phyloP scores from a whole-genome alignment of 2,797 vertebrate species.

The Tenualosa ilisha region DNA sequence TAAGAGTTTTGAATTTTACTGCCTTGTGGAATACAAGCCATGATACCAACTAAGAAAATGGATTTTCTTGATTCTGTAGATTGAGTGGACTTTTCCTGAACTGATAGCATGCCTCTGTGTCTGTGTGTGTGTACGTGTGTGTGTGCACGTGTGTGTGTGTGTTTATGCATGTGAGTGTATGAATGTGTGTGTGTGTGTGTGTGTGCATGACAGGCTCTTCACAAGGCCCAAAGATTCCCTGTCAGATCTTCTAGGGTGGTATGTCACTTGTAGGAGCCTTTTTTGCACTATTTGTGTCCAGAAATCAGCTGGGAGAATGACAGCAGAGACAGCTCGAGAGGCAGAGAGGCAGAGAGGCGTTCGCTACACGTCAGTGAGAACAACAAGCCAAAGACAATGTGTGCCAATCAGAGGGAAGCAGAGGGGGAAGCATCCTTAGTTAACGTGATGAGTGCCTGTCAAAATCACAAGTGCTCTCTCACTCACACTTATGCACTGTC shows the following conservation, averaged over 20 bases:
- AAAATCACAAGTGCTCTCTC: background rate
- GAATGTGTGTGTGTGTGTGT: background rate
- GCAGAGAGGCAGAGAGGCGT: background rate
- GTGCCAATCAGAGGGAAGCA: background rate
- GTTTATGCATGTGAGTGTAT: background rate
- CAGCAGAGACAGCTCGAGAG: background rate
- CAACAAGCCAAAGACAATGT: background rate
- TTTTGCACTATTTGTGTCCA: background rate
- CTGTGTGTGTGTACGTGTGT: conserved; percentile 12
- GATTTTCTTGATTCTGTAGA: background rate
- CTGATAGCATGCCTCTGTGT: background rate
- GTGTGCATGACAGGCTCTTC: background rate
- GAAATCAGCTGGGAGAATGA: background rate
- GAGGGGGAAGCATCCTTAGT: background rate
- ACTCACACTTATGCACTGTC: background rate
- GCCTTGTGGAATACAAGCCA: background rate
- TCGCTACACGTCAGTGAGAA: background rate
- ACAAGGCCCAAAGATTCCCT: background rate
- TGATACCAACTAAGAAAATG: background rate
- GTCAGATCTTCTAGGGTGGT: too few species aligned
- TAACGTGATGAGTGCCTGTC: background rate
- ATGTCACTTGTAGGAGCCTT: background rate
- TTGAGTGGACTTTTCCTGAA: background rate
- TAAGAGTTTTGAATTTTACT: background rate
- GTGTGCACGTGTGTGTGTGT: background rate